Evolutionary conservation across 2,113 vertebrate genomes (phyloP), one percentile per base, ranked within the genome.

Genomic region (Saccopteryx leptura): DNA sequence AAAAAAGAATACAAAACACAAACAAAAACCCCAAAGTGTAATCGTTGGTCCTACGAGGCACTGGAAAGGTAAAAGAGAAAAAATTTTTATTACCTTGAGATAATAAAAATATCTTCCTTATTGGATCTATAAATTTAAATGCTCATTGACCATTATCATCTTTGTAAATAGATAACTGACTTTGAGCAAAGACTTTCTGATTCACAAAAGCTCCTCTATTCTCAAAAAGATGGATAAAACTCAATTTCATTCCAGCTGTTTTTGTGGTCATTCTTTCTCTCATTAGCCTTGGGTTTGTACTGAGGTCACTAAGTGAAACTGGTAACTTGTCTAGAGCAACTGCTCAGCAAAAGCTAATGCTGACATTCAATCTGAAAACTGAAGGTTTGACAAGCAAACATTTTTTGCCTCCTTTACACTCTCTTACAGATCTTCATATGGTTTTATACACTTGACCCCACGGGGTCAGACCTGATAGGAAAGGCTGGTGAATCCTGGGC

Each of bases 31-130:
- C 68, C 66, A 69, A 94, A 85, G 87, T 78, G 69, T 94, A 95
- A 93, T 91, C 92, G 91, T 96, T 97, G 93, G 94, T 97, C 89
- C 93, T 91, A 66, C n/a, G 97, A 98, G 97, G 96, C 97, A 97
- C 97, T 97, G 82, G 12, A 92, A 97, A 97, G 94, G 82, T 94
- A 74, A 97, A 96, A 96, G 65, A 48, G 80, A 23, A 58, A 90
- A 93, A 74, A 2, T n/a, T 91, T 95, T 97, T 95, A 88, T 84
- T 97, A 90, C 88, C 31, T 97, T 91, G 82, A 97, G 95, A 96
- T 94, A 95, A 95, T 93, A 98, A 97, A 96, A 94, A 97, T 92
- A 96, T 50, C 96, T 88, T 78, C 88, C 78, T 91, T 96, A 94
- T 68, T 87, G 74, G 82, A 68, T 88, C 86, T 97, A 94, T 89